These are phyloP conservation scores for Opisthograptis luteolata DNA, from an alignment of 2,888 invertebrate species.

Conservation along the genomic window DNA sequence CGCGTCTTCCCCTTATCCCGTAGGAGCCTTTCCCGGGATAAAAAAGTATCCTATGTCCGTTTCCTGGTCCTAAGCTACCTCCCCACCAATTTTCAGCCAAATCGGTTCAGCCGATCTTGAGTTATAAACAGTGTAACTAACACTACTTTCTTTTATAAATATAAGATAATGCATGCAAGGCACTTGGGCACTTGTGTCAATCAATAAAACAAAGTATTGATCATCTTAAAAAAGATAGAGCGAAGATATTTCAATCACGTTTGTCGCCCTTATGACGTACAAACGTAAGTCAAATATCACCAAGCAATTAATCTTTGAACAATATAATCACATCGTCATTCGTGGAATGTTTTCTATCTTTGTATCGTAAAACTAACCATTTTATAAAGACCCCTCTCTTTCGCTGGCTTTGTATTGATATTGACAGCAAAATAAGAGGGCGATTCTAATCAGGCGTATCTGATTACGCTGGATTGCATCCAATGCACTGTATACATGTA, in stretches of 20 bases:
- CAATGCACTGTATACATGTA: slow-evolving; percentile 39
- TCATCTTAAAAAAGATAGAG: too few species aligned
- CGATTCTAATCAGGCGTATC: slow-evolving; percentile 41
- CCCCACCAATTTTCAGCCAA: too few species aligned
- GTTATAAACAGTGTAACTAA: too few species aligned
- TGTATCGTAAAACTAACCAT: slow-evolving; percentile 36
- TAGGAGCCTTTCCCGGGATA: too few species aligned
- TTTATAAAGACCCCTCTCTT: slow-evolving; percentile 33
- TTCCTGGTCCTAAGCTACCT: too few species aligned
- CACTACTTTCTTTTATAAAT: too few species aligned
- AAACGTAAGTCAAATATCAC: slow-evolving; percentile 44
- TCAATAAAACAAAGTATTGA: too few species aligned
- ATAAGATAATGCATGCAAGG: too few species aligned
- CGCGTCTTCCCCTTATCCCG: too few species aligned
- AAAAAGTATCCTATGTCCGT: too few species aligned
- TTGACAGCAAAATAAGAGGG: slow-evolving; percentile 13
- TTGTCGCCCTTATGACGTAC: slow-evolving; percentile 11
- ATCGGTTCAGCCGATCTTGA: too few species aligned
- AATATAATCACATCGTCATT: slow-evolving; percentile 41
- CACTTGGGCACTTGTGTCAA: too few species aligned
- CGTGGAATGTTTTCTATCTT: slow-evolving; percentile 44
- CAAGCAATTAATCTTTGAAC: slow-evolving; percentile 44
- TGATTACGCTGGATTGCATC: slow-evolving; percentile 44
- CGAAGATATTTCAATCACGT: slow-evolving; percentile 7
- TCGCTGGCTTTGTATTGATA: slow-evolving; percentile 8